These are phyloP conservation scores for Galerucella calmariensis DNA, from an alignment of 2,888 invertebrate species.

Conservation along the genomic window DNA sequence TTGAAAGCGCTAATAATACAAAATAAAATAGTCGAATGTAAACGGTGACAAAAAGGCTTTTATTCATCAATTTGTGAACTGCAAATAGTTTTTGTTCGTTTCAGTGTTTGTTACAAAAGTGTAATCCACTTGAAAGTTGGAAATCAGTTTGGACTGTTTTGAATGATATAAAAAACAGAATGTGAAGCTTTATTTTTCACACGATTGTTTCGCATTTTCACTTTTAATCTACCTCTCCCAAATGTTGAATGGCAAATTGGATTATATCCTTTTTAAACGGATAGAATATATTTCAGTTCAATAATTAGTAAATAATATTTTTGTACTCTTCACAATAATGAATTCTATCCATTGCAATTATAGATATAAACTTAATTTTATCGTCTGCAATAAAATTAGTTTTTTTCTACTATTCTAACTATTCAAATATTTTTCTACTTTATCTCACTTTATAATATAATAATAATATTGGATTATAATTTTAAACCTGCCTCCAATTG, in stretches of 20 bases:
- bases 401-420: too few relatives aligned
- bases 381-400: too few relatives aligned
- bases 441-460: too few relatives aligned
- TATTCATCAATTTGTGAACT: constrained; percentile 37
- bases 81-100: constrained; percentile 40
- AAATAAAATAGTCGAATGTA: constrained; percentile 36
- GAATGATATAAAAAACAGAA: not conserved
- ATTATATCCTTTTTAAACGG: too few relatives aligned
- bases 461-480: not conserved
- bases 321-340: too few relatives aligned
- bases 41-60: constrained; percentile 34
- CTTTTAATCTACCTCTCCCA: not conserved
- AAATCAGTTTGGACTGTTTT: not conserved
- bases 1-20: constrained; percentile 30
- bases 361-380: too few relatives aligned
- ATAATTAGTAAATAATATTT: too few relatives aligned
- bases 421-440: too few relatives aligned
- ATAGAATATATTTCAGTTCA: too few relatives aligned
- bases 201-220: not conserved
- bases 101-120: constrained; percentile 16
- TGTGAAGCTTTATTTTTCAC: too few relatives aligned
- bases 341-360: too few relatives aligned
- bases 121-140: constrained; percentile 31
- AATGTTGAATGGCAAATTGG: too few relatives aligned
- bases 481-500: not conserved